A percentile compares a stretch with the other conserved stretches of the same genome.
These are phyloP conservation scores for Neoitamus cyanurus DNA, from an alignment of 2,888 invertebrate species.

Conservation along the genomic window DNA sequence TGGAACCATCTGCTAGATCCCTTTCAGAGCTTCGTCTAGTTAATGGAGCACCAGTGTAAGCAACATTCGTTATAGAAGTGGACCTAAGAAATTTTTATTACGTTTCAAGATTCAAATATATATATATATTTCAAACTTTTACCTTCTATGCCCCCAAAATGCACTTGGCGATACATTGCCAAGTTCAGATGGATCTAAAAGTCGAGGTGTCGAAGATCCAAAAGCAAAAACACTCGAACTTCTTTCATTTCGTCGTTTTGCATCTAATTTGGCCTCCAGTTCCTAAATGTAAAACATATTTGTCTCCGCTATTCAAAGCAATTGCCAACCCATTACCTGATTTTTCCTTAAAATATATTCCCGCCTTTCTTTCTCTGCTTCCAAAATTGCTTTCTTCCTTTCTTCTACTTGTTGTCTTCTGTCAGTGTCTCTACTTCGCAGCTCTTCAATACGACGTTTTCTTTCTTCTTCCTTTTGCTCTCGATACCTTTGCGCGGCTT, in stretches of 20 bases:
- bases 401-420: slow-evolving; percentile 82
- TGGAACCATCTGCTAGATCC: slow-evolving; percentile 76
- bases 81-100: slow-evolving; percentile 69
- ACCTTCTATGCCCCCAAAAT: slow-evolving; percentile 88
- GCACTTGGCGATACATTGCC: slow-evolving; percentile 67
- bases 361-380: slow-evolving; percentile 86
- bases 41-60: slow-evolving; percentile 79
- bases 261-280: slow-evolving; percentile 83
- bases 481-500: slow-evolving; percentile 88
- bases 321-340: slow-evolving; percentile 64
- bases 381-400: slow-evolving; percentile 87
- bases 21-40: slow-evolving; percentile 88
- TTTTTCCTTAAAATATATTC: slow-evolving; percentile 88
- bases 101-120: neutral
- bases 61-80: slow-evolving; percentile 90
- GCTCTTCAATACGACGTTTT: slow-evolving; percentile 83
- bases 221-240: slow-evolving; percentile 85
- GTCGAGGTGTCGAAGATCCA: slow-evolving; percentile 90
- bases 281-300: slow-evolving; percentile 66
- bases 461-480: slow-evolving; percentile 90
- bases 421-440: slow-evolving; percentile 81
- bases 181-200: slow-evolving; percentile 85
- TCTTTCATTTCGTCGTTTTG: slow-evolving; percentile 81
- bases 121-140: slow-evolving; percentile 34
- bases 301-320: neutral